Evolutionary conservation across 2,113 vertebrate genomes (phyloP).

Genomic region (Podarcis muralis): DNA sequence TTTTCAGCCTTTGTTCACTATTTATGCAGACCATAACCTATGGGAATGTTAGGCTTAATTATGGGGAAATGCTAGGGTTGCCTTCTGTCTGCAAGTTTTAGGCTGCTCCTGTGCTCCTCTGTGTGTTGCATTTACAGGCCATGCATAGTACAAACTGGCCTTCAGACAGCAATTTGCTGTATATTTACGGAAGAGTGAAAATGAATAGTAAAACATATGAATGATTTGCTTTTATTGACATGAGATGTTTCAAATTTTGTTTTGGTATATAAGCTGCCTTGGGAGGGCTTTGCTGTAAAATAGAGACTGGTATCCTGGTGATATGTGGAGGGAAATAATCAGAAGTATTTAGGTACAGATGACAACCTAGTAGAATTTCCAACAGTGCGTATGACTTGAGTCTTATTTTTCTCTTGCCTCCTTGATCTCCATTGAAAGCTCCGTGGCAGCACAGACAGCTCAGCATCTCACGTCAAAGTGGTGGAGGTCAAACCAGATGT

Average conservation of each 20-base stretch:
- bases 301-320: not conserved
- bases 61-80: not conserved
- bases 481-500: conserved; percentile 78
- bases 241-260: not conserved
- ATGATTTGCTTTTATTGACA: not conserved
- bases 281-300: conserved; percentile 1
- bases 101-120: not conserved
- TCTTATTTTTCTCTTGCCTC: not conserved
- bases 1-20: not conserved
- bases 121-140: not conserved
- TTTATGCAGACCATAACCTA: not conserved
- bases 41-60: not conserved
- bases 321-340: not conserved
- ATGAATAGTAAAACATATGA: too few relatives aligned
- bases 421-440: conserved; percentile 64
- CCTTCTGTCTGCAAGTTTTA: not conserved
- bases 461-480: conserved; percentile 73
- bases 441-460: conserved; percentile 56
- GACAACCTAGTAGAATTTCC: not conserved
- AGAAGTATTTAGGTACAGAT: not conserved
- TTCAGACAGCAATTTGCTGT: conserved; percentile 3
- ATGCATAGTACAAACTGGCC: not conserved
- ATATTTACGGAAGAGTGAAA: not conserved
- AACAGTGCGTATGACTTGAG: conserved; percentile 13
- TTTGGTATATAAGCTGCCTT: not conserved